Base-by-base conservation (phyloP, 1,140 invertebrate species). In the Lithobius niger region DNA sequence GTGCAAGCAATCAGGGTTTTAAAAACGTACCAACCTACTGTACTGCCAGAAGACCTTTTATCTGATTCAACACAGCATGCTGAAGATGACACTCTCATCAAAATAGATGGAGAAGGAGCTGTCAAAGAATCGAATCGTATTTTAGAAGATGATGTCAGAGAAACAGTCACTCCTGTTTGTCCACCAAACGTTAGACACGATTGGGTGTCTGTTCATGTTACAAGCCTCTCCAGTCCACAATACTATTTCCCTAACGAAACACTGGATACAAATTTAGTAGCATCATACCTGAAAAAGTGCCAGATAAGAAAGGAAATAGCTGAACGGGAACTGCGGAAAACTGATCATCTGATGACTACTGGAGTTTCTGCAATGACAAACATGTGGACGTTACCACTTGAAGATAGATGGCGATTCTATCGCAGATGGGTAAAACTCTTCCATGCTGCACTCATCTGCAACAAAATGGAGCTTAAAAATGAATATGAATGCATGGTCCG, bases 401-500 rank as follows among this genome's bases (percentile, higher is more conserved):
- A 26, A 19, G 27, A 50, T 15, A 43, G 54, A 28, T 44, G 57
- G 27, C n/a, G 51, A 42, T 19, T 53, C 19, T 50, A 45, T 43
- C 44, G 43, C 31, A n/a, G 36, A 25, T 44, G 55, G 47, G 21
- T 57, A 3, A 24, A 27, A 24, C 27, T 27, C 2, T 25, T n/a
- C n/a, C 10, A 19, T 25, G 24, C 10, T 26, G 27, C 44, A 10
- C 15, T 26, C 1, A 45, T 40, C 3, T 2, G 4, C 3, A 24
- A 55, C 50, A 36, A 13, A 16, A 6, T n/a, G 27, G 43, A 22
- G 19, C 10, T 58, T n/a, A 2, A 42, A 15, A 26, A 18, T 15
- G 40, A 42, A 21, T 61, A 62, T 26, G 31, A 59, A 26, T 16
- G 42, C 19, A 31, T 40, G 15, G 25, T 49, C 13, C 18, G 27